Conservation (phyloP, 2,888 invertebrate species). For the Calameuta idolon region DNA sequence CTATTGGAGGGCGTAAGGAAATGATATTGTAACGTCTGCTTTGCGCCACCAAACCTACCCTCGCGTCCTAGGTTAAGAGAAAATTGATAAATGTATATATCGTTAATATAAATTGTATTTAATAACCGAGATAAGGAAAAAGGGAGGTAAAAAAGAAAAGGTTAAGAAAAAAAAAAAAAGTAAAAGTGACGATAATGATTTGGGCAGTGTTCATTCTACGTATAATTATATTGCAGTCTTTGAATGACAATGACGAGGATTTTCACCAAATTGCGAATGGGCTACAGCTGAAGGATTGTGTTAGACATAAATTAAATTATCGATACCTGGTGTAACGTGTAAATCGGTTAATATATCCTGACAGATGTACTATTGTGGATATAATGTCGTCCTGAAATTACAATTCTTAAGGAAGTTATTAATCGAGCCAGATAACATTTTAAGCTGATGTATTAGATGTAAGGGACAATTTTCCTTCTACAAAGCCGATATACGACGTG, state of each 20-base stretch:
- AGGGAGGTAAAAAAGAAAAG: background rate
- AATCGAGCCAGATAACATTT: too few species aligned
- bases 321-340: conserved; percentile 39
- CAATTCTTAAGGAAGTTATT: too few species aligned
- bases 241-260: too few species aligned
- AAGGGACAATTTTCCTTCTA: too few species aligned
- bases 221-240: too few species aligned
- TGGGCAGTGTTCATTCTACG: too few species aligned
- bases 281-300: background rate
- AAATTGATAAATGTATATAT: conserved; percentile 53
- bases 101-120: conserved; percentile 60
- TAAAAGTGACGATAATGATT: conserved; percentile 11
- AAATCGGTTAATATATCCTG: conserved; percentile 22
- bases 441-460: too few species aligned
- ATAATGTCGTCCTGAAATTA: too few species aligned
- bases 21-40: conserved; percentile 32
- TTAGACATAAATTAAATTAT: conserved; percentile 45
- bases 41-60: conserved; percentile 35
- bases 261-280: too few species aligned
- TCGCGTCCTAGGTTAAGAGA: conserved; percentile 37
- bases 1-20: conserved; percentile 22
- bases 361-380: background rate
- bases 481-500: too few species aligned
- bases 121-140: conserved; percentile 37
- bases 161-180: conserved; percentile 1